Percentiles rank a stretch among this genome's conserved stretches.
phyloP scores from a whole-genome alignment of 2,888 invertebrate species.

The Julus scanicus region DNA sequence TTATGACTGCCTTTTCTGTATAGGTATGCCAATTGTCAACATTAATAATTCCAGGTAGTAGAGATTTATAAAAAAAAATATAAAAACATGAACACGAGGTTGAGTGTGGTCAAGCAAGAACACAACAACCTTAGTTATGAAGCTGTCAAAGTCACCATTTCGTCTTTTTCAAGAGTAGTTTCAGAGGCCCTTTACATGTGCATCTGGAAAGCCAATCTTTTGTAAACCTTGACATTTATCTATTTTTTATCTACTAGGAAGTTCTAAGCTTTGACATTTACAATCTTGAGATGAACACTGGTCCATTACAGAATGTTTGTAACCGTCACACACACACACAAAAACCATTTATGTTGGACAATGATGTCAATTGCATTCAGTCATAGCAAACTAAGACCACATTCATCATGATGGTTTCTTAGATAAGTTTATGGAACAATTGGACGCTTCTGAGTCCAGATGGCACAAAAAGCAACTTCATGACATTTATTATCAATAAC shows the following conservation, averaged over 20 bases:
- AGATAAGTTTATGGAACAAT: not conserved
- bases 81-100: not conserved
- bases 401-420: not conserved
- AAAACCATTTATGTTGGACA: not conserved
- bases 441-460: not conserved
- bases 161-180: not conserved
- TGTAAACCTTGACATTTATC: conserved; percentile 17
- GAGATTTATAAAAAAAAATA: not conserved
- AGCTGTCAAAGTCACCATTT: not conserved
- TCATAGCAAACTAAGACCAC: not conserved
- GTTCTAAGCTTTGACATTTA: not conserved
- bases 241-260: not conserved
- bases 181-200: not conserved
- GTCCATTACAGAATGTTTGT: not conserved
- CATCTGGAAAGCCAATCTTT: not conserved
- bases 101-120: not conserved
- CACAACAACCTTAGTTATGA: not conserved
- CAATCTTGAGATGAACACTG: not conserved
- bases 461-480: not conserved
- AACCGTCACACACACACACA: not conserved
- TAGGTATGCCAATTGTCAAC: not conserved
- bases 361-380: not conserved
- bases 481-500: not conserved
- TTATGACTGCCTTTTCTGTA: not conserved
- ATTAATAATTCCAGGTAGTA: not conserved